These are phyloP conservation scores for Napeogenes inachia DNA, from an alignment of 2,888 invertebrate genomes.

Conservation along the genomic window DNA sequence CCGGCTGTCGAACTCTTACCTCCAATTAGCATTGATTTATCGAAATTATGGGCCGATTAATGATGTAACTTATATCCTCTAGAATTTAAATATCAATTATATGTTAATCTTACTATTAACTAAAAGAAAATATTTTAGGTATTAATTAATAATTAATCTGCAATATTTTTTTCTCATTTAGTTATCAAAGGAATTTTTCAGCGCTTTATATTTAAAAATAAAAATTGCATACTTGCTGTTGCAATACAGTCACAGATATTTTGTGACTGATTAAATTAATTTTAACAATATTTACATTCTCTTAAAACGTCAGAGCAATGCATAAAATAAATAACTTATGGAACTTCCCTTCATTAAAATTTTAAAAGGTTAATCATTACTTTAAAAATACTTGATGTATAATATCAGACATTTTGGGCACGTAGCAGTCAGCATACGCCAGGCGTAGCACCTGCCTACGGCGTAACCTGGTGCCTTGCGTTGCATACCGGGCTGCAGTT, in stretches of 20 bases:
- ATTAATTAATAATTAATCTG: background rate
- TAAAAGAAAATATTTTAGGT: background rate
- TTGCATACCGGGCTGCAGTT: slow-evolving; percentile 32
- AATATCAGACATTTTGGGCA: slow-evolving; percentile 31
- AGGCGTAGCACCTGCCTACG: slow-evolving; percentile 63
- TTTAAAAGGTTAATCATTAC: slow-evolving; percentile 1
- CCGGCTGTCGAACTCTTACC: slow-evolving; percentile 71
- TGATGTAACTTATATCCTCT: slow-evolving; percentile 14
- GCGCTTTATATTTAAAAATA: slow-evolving; percentile 6
- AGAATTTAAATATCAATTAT: background rate
- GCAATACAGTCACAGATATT: slow-evolving; percentile 5
- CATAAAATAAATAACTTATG: slow-evolving; percentile 3
- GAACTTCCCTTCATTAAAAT: background rate
- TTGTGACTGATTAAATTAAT: slow-evolving; percentile 10
- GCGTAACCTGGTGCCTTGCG: slow-evolving; percentile 44
- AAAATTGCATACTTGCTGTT: background rate
- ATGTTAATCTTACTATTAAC: background rate
- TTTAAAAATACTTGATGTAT: slow-evolving; percentile 8
- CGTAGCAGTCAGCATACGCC: slow-evolving; percentile 28
- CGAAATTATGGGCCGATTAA: slow-evolving; percentile 41
- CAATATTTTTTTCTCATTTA: background rate
- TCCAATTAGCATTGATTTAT: slow-evolving; percentile 73
- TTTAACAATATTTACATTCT: slow-evolving; percentile 11
- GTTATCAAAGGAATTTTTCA: background rate
- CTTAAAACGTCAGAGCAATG: slow-evolving; percentile 5